Evolutionary conservation across 1,140 invertebrate species (phyloP).

Genomic region (Orchestia grillus): DNA sequence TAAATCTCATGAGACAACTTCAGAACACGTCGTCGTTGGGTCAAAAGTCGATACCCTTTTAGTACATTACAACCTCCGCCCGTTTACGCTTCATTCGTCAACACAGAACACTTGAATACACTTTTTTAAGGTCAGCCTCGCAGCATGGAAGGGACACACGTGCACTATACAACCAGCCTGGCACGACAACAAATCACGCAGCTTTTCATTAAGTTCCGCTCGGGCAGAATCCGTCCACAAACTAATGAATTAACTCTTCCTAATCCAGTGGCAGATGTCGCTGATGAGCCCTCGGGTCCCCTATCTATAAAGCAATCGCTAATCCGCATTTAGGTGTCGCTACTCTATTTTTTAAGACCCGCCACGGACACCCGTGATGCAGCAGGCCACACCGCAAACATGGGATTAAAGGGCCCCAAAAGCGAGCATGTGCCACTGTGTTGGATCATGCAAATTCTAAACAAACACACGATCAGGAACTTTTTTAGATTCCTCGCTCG

Average conservation of each 20-base stretch:
- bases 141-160: too few species aligned
- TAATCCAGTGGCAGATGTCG: conserved; percentile 20
- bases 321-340: conserved; percentile 51
- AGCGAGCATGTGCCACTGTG: not conserved
- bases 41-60: too few species aligned
- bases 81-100: not conserved
- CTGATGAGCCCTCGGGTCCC: not conserved
- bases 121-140: not conserved
- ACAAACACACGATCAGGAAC: not conserved
- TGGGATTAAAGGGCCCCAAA: not conserved
- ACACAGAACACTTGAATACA: not conserved
- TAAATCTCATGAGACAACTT: too few species aligned
- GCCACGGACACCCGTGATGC: not conserved
- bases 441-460: conserved; percentile 42
- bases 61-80: too few species aligned
- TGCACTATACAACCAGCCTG: not conserved
- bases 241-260: conserved; percentile 36
- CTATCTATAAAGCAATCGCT: conserved; percentile 34
- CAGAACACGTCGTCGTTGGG: too few species aligned
- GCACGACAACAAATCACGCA: conserved; percentile 15
- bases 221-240: not conserved
- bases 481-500: not conserved
- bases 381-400: not conserved
- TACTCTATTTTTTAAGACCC: conserved; percentile 4
- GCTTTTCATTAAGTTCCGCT: conserved; percentile 20